Percentiles rank a stretch among this genome's conserved stretches.
These are phyloP conservation scores for Semaprochilodus insignis DNA, from an alignment of 2,797 vertebrate species.

Conservation along the genomic window DNA sequence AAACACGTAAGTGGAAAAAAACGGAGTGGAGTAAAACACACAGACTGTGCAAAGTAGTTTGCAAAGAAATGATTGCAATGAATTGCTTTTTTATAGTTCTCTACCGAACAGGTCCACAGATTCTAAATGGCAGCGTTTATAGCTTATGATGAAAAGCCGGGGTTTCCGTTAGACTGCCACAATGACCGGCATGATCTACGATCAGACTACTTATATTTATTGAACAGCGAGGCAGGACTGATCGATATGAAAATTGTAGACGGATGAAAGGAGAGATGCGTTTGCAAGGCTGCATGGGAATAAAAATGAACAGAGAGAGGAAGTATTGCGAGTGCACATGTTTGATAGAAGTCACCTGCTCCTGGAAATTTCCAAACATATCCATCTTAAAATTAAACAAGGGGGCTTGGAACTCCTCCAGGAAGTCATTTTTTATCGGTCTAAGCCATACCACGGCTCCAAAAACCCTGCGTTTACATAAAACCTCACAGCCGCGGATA, in stretches of 20 bases:
- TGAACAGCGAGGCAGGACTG: constrained; percentile 64
- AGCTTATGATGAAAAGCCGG: constrained; percentile 65
- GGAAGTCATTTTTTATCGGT: constrained; percentile 32
- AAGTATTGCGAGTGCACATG: constrained; percentile 27
- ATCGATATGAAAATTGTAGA: constrained; percentile 70
- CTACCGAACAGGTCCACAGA: neutral
- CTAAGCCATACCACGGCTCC: neutral
- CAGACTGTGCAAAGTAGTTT: neutral
- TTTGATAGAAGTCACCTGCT: constrained; percentile 56
- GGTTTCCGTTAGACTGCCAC: constrained; percentile 73
- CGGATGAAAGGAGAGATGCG: constrained; percentile 61
- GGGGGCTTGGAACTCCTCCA: constrained; percentile 44
- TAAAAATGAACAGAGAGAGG: constrained; percentile 18
- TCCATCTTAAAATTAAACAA: constrained; percentile 57
- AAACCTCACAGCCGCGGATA: constrained; percentile 19
- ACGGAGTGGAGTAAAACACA: neutral
- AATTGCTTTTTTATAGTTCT: constrained; percentile 37
- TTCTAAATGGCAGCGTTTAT: constrained; percentile 48
- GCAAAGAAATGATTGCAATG: neutral
- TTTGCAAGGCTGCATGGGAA: constrained; percentile 67
- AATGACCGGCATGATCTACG: constrained; percentile 69
- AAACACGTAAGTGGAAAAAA: neutral
- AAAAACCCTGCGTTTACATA: constrained; percentile 32
- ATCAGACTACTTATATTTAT: constrained; percentile 68
- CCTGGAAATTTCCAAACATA: constrained; percentile 49